These are phyloP conservation scores for Labeo calbasu DNA, from an alignment of 2,797 vertebrate species.

Conservation along the genomic window DNA sequence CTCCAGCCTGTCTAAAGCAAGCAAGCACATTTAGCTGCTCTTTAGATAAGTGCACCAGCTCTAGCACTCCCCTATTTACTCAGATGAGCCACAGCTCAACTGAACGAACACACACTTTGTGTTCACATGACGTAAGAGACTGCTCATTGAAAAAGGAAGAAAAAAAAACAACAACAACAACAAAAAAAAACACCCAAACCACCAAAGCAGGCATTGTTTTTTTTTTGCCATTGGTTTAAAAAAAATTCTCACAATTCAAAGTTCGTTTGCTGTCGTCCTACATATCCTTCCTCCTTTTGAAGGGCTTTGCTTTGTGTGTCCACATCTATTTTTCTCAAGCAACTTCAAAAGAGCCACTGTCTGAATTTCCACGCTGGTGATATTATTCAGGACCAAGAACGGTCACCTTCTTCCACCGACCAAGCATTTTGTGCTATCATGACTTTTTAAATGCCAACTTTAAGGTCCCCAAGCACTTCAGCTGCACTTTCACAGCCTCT, in stretches of 20 bases:
- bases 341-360: conserved; percentile 49
- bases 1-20: conserved; percentile 51
- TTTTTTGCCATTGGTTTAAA: conserved; percentile 50
- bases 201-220: conserved; percentile 61
- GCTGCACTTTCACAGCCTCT: conserved; percentile 31
- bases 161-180: conserved; percentile 34
- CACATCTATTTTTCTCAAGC: conserved; percentile 64
- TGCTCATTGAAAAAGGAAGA: conserved; percentile 58
- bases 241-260: conserved; percentile 60
- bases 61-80: conserved; percentile 52
- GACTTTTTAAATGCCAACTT: conserved; percentile 41
- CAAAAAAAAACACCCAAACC: conserved; percentile 49
- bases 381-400: conserved; percentile 3
- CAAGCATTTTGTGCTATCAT: conserved; percentile 8
- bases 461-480: conserved; percentile 38
- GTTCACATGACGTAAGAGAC: conserved; percentile 71
- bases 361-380: neutral
- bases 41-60: conserved; percentile 54
- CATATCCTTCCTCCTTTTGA: conserved; percentile 69
- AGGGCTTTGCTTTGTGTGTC: conserved; percentile 50
- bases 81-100: conserved; percentile 55
- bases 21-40: conserved; percentile 55
- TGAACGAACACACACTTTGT: conserved; percentile 57
- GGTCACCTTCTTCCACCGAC: conserved; percentile 14
- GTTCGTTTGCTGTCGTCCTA: conserved; percentile 3